phyloP scores from a whole-genome alignment of 2,797 vertebrate species.

The Sus cebifrons region DNA sequence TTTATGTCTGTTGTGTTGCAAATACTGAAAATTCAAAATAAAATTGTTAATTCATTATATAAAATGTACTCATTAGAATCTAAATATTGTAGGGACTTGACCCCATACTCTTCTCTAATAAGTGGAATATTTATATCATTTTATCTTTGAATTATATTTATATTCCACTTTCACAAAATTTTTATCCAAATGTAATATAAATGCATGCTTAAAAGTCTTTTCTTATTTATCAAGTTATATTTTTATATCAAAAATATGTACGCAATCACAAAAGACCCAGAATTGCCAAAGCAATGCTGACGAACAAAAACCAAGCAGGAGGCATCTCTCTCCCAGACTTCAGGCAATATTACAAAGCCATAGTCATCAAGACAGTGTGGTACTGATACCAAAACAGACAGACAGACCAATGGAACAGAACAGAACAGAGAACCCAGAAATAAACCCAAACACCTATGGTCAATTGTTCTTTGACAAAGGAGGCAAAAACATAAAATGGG shows the following conservation, averaged over 20 bases:
- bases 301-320: too few species aligned
- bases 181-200: slow-evolving; percentile 14
- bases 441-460: too few species aligned
- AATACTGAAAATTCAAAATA: background rate
- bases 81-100: background rate
- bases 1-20: background rate
- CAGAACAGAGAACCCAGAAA: too few species aligned
- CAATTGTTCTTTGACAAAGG: too few species aligned
- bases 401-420: too few species aligned
- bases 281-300: too few species aligned
- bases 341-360: too few species aligned
- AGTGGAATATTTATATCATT: background rate
- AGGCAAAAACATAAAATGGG: too few species aligned
- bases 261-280: background rate
- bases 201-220: background rate
- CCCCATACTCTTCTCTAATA: background rate
- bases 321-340: too few species aligned
- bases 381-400: too few species aligned
- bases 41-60: background rate
- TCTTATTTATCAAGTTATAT: background rate
- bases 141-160: background rate
- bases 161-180: background rate
- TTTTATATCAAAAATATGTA: background rate
- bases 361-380: too few species aligned
- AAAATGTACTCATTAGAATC: background rate